A percentile compares a stretch with the other conserved stretches of the same genome.
These are phyloP conservation scores for Corvus moneduloides DNA, from an alignment of 2,113 vertebrate species.

Conservation along the genomic window DNA sequence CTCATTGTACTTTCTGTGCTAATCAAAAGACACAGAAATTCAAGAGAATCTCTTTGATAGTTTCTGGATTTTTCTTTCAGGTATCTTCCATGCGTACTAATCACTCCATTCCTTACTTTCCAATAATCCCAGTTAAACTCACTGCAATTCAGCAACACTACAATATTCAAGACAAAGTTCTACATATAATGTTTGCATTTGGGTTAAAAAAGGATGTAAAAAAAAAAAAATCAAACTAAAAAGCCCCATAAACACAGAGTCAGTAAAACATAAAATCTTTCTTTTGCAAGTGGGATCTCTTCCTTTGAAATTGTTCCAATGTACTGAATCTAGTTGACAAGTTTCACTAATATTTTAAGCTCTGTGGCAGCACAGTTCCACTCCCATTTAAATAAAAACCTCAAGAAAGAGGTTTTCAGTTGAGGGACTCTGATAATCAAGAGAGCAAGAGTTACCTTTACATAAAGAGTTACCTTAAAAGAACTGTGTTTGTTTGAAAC, in stretches of 20 bases:
- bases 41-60: background rate
- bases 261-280: background rate
- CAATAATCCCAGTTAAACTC: background rate
- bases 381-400: background rate
- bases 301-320: background rate
- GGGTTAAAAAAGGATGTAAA: background rate
- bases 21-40: background rate
- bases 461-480: background rate
- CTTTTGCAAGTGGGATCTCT: background rate
- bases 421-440: background rate
- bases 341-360: background rate
- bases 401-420: background rate
- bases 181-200: background rate
- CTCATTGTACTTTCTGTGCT: background rate
- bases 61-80: background rate
- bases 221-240: background rate
- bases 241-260: background rate
- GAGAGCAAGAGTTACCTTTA: background rate
- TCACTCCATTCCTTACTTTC: background rate
- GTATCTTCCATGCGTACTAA: background rate
- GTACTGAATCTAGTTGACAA: background rate
- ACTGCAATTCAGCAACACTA: background rate
- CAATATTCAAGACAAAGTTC: background rate
- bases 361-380: background rate
- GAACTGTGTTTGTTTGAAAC: background rate